Base-by-base conservation (phyloP, 2,888 invertebrate genomes). In the Drosophila parthenogenetica region DNA sequence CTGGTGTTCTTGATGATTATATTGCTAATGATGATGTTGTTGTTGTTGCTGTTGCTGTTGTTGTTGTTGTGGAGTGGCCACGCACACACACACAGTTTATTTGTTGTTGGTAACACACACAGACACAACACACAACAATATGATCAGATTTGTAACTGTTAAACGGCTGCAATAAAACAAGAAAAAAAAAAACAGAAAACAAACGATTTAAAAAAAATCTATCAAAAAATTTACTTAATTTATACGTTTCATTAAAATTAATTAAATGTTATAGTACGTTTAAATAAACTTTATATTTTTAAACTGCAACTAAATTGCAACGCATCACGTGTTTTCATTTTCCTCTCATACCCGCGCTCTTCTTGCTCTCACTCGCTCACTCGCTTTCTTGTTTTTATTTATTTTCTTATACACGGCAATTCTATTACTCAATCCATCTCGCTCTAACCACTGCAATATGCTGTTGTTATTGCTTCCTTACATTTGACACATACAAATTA, bases 101-200 rank as follows among this genome's bases (percentile, higher is more conserved):
- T 37, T 43, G 60, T 55, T 61, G 54, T 70, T 65, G 58, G 48
- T 64, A 59, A 61, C 58, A 69, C 46, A 67, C 77, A 77, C 79
- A 72, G 71, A 80, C 69, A 65, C 76, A 68, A 74, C 58, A 79
- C 68, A 59, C 64, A 75, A 75, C 75, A 75, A 75, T 65, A 72
- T 68, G 55, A 39, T 70, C 70, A 63, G 65, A 68, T 62, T 67
- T 67, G 60, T 68, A 49, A 71, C 59, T 77, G 72, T 75, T 62
- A 63, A 69, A 78, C 60, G 69, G 78, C 74, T 77, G 77, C 19
- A 77, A 69, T 19, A 61, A 67, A 76, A 22, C 22, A 55, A 39
- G 16, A 66, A 63, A 54, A 50, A 37, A 32, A 35, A 61, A 19
- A n/a, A 39, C 3, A 58, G 19, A 58, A 48, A 48, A 14, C n/a